Base-by-base conservation (phyloP, 2,113 vertebrate genomes). In the Ariopsis seemanni region DNA sequence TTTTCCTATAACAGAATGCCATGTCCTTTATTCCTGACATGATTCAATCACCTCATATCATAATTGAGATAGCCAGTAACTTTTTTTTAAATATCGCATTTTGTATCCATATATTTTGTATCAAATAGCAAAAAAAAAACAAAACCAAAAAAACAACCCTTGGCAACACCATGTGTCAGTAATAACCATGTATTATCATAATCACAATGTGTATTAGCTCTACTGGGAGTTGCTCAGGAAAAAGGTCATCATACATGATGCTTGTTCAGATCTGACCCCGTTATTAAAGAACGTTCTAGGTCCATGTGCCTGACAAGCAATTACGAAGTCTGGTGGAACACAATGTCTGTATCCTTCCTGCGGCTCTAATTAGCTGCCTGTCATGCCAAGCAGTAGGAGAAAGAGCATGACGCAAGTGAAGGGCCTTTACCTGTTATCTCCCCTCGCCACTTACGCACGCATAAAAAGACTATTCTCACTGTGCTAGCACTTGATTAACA, bases 231-330 rank as follows among this genome's bases (percentile, higher is more conserved):
- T 62, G 15, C 57, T 78, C 25, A 25, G 86, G 25, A 60, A 12
- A 34, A 71, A 60, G n/a, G 57, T 18, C 25, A 58, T 77, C 80
- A 63, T 25, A 4, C 30, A 30, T n/a, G 72, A 77, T 67, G 50
- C 62, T 67, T 69, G 12, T 79, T 83, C 12, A 57, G 42, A 48
- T 58, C 67, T 53, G 80, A 74, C 87, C 86, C 89, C 82, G 90
- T 91, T 92, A 92, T 94, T 94, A 87, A 91, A 89, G 85, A 88
- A 89, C 10, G 88, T 84, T 90, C 90, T 82, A 85, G 89, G 92
- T 91, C 85, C 82, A 81, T 86, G 90, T 82, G 79, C 67, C 89
- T 72, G 85, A 91, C 84, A 88, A 27, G 83, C 80, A 89, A 89
- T 91, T 91, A 86, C 55, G 5, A 58, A 72, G 82, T 83, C 83